Evolutionary conservation across 2,113 vertebrate species (phyloP).

Genomic region (Archilochus colubris): DNA sequence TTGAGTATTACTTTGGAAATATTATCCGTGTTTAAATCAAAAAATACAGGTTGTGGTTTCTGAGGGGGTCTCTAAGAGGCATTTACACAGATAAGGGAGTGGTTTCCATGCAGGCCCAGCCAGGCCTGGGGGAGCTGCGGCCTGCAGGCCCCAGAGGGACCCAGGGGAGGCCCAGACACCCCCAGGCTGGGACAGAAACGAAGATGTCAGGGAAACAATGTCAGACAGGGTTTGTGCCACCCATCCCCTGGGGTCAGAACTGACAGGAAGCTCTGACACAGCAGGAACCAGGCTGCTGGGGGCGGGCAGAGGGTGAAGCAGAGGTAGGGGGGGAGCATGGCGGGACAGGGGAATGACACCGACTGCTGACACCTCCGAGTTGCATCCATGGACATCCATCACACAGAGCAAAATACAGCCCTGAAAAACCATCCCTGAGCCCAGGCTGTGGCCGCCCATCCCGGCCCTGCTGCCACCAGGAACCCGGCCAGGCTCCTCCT

Average conservation of each 20-base stretch:
- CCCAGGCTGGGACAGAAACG: neutral
- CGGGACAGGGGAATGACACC: neutral
- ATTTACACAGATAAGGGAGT: neutral
- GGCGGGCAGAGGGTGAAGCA: neutral
- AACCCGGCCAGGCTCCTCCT: fast-evolving
- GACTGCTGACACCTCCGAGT: fast-evolving
- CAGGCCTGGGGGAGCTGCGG: neutral
- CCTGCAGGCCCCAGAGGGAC: no score
- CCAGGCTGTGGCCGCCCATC: fast-evolving
- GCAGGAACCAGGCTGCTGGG: fast-evolving
- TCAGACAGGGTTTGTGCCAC: neutral
- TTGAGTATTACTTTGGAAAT: slow-evolving; percentile 61
- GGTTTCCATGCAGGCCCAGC: fast-evolving
- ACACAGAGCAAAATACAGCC: neutral
- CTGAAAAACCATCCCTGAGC: fast-evolving
- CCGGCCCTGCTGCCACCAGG: fast-evolving
- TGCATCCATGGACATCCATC: neutral
- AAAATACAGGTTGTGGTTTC: slow-evolving; percentile 40
- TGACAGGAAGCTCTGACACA: fast-evolving
- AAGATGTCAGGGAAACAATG: neutral
- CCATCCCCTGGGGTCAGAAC: fast-evolving
- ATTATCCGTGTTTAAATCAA: slow-evolving; percentile 61
- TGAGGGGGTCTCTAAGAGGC: slow-evolving; percentile 27
- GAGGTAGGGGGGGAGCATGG: neutral
- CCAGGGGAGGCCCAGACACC: neutral